phyloP scores from a whole-genome alignment of 1,140 invertebrate genomes.

The Zaprionus taronus region DNA sequence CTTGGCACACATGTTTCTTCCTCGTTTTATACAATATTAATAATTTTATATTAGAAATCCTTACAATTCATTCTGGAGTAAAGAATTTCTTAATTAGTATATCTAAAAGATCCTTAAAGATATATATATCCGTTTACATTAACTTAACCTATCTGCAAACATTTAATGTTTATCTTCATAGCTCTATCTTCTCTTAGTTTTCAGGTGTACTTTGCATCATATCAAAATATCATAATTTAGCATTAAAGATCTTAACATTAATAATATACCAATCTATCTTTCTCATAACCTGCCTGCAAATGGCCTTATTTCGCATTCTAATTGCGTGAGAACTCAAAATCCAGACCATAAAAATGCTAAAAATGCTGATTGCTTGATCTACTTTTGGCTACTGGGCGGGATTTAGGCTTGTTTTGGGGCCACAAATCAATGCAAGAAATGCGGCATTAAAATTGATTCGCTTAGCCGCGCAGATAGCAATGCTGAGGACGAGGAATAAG shows the following conservation, averaged over 20 bases:
- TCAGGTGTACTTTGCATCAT: too few relatives aligned
- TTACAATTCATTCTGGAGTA: too few relatives aligned
- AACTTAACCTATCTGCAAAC: too few relatives aligned
- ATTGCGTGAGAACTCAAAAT: not conserved
- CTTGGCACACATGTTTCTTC: too few relatives aligned
- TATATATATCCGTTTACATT: too few relatives aligned
- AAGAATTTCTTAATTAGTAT: too few relatives aligned
- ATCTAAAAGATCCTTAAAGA: too few relatives aligned
- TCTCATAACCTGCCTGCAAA: not conserved
- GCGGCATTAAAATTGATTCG: conserved; percentile 79
- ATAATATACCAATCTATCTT: not conserved
- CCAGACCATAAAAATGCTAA: conserved; percentile 5
- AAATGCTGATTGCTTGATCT: conserved; percentile 24
- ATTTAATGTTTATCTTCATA: too few relatives aligned
- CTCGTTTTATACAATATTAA: too few relatives aligned
- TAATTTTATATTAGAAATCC: too few relatives aligned
- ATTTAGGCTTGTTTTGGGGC: conserved; percentile 31
- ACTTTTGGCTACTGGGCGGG: not conserved
- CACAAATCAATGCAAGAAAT: conserved; percentile 73
- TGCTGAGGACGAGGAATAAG: not conserved
- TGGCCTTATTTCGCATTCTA: not conserved
- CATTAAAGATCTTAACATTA: not conserved
- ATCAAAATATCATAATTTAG: too few relatives aligned
- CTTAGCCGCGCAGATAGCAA: conserved; percentile 42
- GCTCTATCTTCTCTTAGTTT: too few relatives aligned